Base-by-base conservation (phyloP, 2,888 invertebrate genomes). In the Drosophila prostipennis region DNA sequence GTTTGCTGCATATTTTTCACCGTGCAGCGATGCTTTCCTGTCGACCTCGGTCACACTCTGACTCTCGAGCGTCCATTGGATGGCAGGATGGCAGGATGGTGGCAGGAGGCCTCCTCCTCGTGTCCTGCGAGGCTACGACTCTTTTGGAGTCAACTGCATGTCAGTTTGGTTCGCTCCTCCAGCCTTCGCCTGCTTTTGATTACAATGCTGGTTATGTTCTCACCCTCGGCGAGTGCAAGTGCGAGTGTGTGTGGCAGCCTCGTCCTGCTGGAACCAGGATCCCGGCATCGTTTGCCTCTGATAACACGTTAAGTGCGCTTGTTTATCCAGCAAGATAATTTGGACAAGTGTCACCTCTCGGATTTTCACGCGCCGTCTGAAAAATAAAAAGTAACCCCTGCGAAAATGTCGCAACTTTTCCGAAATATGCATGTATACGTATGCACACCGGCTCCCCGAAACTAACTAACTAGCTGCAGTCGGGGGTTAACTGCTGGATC, bases 291-390 rank as follows among this genome's bases (percentile, higher is more conserved):
- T 74, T 82, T 73, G 82, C 82, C 79, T 54, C 65, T 87, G 83
- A 83, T 83, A 83, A 83, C 83, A 85, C 86, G 86, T 81, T 85
- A 85, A 85, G 87, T 85, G 87, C 76, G 79, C 87, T 83, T 85
- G 80, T 80, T 89, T 87, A 87, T 85, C 80, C 82, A 58, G 74
- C 77, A 87, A 87, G 82, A 87, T 89, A 82, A 87, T 89, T 85
- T 89, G 87, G 82, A 85, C 85, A 87, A 87, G 80, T 89, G 87
- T 80, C 87, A 89, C 87, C 81, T 86, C 78, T 83, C 74, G 80
- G 78, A 81, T 84, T 84, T 84, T 83, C 87, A 85, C 88, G 86
- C 83, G 80, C 56, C 70, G 63, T 45, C 61, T 57, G 57, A 61
- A 69, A 72, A 70, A 55, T 61, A 72, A 67, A 71, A 57, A 56